Conservation (phyloP, 2,113 vertebrate genomes). For the Pluvianellus socialis region DNA sequence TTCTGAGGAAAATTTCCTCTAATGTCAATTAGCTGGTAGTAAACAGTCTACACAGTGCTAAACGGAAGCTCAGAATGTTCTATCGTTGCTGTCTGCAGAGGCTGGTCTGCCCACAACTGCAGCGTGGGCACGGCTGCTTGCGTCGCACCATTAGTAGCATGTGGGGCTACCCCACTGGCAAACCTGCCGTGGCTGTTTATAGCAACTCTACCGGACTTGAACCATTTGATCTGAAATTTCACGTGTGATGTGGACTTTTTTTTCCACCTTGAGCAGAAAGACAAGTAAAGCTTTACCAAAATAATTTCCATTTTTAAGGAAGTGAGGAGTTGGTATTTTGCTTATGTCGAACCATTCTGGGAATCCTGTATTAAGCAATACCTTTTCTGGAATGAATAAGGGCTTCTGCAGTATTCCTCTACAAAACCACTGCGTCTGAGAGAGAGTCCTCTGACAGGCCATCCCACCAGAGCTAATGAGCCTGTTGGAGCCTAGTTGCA, state of each 20-base stretch:
- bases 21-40: neutral
- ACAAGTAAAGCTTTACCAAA: neutral
- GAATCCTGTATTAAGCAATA: neutral
- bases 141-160: rapidly evolving
- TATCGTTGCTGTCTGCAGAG: neutral
- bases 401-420: neutral
- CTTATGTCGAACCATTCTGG: neutral
- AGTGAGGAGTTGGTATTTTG: neutral
- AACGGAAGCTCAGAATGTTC: neutral
- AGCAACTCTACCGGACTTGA: neutral
- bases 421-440: neutral
- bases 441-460: neutral
- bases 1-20: neutral
- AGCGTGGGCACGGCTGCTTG: neutral
- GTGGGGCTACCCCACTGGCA: neutral
- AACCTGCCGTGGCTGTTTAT: neutral
- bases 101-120: neutral
- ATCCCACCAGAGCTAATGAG: neutral
- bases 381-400: neutral
- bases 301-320: neutral
- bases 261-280: neutral
- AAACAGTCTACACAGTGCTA: neutral
- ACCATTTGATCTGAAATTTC: neutral
- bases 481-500: neutral
- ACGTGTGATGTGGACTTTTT: neutral